Base-by-base conservation (phyloP, 2,888 invertebrate species). In the Bellardia bayeri region DNA sequence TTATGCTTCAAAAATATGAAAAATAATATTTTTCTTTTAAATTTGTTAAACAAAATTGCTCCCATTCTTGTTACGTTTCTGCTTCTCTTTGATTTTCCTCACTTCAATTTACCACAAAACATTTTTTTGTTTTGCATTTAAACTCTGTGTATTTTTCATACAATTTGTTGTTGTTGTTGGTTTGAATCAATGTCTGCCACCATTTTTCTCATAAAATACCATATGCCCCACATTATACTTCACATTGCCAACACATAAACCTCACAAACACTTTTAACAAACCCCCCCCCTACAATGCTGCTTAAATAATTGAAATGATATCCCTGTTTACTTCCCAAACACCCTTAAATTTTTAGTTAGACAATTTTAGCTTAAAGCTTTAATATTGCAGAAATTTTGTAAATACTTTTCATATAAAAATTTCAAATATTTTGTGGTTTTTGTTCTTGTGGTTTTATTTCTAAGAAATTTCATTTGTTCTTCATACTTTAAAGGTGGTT, bases 401-500 rank as follows among this genome's bases (percentile, higher is more conserved):
- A 75, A 76, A 76, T 76, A 69, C 23, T 64, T 63, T 76, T 49
- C 71, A 72, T 79, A 80, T 75, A 71, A 80, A 80, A 72, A 72
- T 54, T 51, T 54, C 51, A n/a, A 64, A 64, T 54, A 79, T 69
- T 79, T 85, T 87, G 87, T 79, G 87, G 87, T 82, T 82, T 78
- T 58, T 11, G 13, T 13, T 56, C 3, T 40, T 87, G 87, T 80
- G 85, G 85, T 87, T 85, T 69, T 68, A 66, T 79, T 82, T 84
- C 74, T 61, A 61, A 51, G 49, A 78, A 74, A 87, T 85, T 78
- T 82, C 8, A 72, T 83, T 79, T 61, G 33, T 33, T 76, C 45
- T 79, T 72, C 56, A 23, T 76, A 79, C 64, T 58, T 79, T 58
- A 51, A 72, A 37, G 9, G 8, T 9, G 8, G 89, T 90, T 91